phyloP scores from a whole-genome alignment of 2,888 invertebrate genomes.

The Scaeva pyrastri region DNA sequence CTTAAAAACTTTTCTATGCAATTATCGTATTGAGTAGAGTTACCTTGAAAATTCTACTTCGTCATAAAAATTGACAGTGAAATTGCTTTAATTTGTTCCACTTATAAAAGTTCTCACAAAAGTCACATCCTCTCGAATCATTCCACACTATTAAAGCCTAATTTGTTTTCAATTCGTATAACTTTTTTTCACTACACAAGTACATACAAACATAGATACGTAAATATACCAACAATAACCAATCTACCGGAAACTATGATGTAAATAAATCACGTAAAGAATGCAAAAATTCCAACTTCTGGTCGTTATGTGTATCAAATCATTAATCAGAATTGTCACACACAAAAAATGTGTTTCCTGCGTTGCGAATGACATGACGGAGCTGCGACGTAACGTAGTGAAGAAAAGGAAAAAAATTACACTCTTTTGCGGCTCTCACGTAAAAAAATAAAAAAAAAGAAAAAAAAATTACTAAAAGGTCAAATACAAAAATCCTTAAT shows the following conservation, averaged over 20 bases:
- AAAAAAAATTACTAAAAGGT: slow-evolving; percentile 22
- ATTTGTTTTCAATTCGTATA: too few species aligned
- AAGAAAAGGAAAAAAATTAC: not conserved
- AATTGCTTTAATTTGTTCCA: too few species aligned
- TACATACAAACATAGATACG: too few species aligned
- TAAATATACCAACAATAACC: too few species aligned
- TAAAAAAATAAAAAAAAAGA: not conserved
- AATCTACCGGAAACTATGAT: slow-evolving; percentile 7
- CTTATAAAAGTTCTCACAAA: too few species aligned
- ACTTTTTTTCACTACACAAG: too few species aligned
- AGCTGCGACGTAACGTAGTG: not conserved
- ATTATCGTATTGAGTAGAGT: too few species aligned
- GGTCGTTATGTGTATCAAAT: slow-evolving; percentile 18
- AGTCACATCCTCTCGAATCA: too few species aligned
- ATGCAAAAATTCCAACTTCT: slow-evolving; percentile 27
- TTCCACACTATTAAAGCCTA: too few species aligned
- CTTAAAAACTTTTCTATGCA: too few species aligned
- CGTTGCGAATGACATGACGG: not conserved
- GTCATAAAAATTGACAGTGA: too few species aligned
- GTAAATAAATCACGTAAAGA: slow-evolving; percentile 33
- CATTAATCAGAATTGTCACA: slow-evolving; percentile 60
- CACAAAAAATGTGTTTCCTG: slow-evolving; percentile 27
- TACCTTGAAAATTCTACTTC: too few species aligned
- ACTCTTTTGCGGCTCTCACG: not conserved
- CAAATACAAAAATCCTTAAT: slow-evolving; percentile 33